Evolutionary conservation across 2,113 vertebrate species (phyloP).

Genomic region (Oncorhynchus nerka): DNA sequence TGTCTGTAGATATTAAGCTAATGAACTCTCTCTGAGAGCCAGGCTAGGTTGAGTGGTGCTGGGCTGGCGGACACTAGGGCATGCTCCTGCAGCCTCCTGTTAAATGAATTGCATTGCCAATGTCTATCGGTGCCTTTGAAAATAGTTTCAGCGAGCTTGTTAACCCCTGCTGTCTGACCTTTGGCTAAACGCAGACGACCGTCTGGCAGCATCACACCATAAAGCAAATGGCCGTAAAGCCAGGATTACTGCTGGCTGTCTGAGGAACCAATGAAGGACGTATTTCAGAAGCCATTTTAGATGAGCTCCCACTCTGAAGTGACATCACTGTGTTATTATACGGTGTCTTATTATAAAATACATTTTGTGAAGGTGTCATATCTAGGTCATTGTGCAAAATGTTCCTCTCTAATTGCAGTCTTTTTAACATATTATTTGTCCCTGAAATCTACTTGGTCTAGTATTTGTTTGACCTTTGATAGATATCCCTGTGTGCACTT

Average conservation of each 20-base stretch:
- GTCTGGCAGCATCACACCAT: conserved; percentile 2
- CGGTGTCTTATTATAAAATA: not conserved
- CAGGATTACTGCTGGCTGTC: not conserved
- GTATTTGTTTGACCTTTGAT: conserved; percentile 6
- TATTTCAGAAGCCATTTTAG: conserved; percentile 26
- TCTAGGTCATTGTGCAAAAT: not conserved
- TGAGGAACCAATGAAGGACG: conserved; percentile 20
- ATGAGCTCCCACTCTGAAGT: conserved; percentile 36
- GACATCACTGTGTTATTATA: conserved; percentile 26
- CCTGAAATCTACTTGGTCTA: not conserved
- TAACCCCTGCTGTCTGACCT: conserved; percentile 38
- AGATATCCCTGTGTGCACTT: not conserved
- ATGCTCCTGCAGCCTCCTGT: conserved; percentile 20
- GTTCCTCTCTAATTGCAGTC: not conserved
- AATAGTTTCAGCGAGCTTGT: conserved; percentile 7
- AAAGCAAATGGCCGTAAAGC: conserved; percentile 38
- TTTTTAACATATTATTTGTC: not conserved
- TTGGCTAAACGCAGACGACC: not conserved
- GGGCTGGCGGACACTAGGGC: conserved; percentile 16
- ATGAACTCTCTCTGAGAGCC: conserved; percentile 38
- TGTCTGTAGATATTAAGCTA: conserved; percentile 53
- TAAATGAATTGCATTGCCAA: conserved; percentile 2
- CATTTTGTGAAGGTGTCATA: not conserved
- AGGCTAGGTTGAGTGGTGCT: not conserved
- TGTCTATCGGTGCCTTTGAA: conserved; percentile 30